These are phyloP conservation scores for rabbit (Oryctolagus cuniculus) DNA, from an alignment of 2,113 vertebrate genomes.

Conservation along the genomic window DNA sequence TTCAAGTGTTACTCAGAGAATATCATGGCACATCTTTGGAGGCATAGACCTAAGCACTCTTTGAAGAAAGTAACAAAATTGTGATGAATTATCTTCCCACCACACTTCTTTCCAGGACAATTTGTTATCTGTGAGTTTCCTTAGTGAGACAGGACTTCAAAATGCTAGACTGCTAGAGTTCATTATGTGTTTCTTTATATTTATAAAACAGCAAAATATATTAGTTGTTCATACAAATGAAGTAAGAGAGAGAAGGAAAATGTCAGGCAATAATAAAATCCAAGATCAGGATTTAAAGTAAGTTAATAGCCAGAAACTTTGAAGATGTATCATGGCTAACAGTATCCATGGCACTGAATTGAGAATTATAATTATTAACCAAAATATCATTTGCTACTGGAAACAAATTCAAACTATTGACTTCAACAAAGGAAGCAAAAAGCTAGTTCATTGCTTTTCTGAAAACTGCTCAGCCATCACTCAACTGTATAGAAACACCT, in stretches of 20 bases:
- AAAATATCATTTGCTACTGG: not conserved
- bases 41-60: not conserved
- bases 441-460: not conserved
- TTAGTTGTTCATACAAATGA: not conserved
- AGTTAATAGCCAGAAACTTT: not conserved
- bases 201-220: not conserved
- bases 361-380: not conserved
- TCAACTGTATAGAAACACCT: not conserved
- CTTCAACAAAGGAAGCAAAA: not conserved
- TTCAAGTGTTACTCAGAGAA: not conserved
- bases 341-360: not conserved
- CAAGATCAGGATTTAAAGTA: not conserved
- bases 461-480: not conserved
- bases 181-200: not conserved
- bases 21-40: not conserved
- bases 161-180: not conserved
- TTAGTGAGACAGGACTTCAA: not conserved
- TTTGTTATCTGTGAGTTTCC: not conserved
- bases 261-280: not conserved
- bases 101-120: not conserved
- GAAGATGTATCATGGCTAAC: not conserved
- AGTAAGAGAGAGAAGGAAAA: not conserved
- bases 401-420: not conserved
- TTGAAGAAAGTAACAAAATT: constrained; percentile 35
- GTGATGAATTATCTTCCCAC: not conserved